Evolutionary conservation across 2,888 invertebrate species (phyloP), one percentile per base, ranked within the genome.

Genomic region (Diadegma fenestrale): DNA sequence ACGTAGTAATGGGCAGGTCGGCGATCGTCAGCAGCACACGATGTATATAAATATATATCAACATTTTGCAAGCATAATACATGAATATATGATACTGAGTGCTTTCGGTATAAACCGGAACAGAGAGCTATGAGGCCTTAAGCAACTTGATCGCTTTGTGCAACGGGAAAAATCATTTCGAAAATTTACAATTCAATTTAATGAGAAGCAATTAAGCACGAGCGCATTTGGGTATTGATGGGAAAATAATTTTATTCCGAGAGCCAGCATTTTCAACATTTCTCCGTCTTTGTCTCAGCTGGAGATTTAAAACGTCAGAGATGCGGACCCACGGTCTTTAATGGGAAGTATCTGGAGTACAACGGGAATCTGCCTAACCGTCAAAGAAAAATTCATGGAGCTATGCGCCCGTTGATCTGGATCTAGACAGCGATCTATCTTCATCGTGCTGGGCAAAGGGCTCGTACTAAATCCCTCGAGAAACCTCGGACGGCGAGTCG

Each of bases 1-100:
- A 89, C 88, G 71, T 88, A 86, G 87, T 89, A 90, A 92, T 90
- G 89, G 90, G 72, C 88, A 89, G 88, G 87, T 88, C 87, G 86
- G 84, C 71, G 73, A 45, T 78, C 69, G 71, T 66, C 76, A 66
- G 76, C 48, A 68, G 76, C 84, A 1, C 17, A 45, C 80, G 61
- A 68, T 45, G 33, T 33, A 68, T 58, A 68, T 75, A 41, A 51
- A 63, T 48, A 71, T 26, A 45, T 26, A 45, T 30, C n/a, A 17
- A 30, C 19, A 58, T 58, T 37, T 58, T 26, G 26, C 58, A 26
- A 58, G 58, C 58, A 26, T 26, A 26, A 58, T 26, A 26, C 22
- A 43, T 68, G 68, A 22, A 22, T 68, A 22, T 68, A 43, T 37
- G 37, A n/a, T 64, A 64, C 12, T 14, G 17, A 68, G 41, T 68